Evolutionary conservation across 2,113 vertebrate genomes (phyloP).

Genomic region (Turdus rufiventris): DNA sequence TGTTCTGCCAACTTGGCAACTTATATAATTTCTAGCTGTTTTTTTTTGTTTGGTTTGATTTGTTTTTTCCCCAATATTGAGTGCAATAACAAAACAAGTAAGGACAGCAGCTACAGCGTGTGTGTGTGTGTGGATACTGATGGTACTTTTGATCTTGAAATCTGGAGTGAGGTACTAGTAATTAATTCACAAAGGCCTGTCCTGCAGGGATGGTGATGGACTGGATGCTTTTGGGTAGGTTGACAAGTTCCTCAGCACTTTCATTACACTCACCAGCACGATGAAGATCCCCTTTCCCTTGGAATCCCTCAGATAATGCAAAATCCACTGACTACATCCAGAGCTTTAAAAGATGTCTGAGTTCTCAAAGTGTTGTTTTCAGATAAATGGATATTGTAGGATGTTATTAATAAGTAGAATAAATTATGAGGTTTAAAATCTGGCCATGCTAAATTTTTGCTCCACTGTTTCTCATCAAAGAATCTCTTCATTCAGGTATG

Average conservation of each 20-base stretch:
- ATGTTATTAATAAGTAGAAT: neutral
- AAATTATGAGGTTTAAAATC: neutral
- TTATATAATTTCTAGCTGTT: neutral
- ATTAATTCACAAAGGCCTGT: neutral
- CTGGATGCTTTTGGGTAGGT: neutral
- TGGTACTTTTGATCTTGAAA: neutral
- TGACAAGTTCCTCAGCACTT: neutral
- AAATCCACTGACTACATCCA: neutral
- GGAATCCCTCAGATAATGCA: neutral
- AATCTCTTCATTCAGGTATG: neutral
- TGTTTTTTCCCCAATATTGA: neutral
- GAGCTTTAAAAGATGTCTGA: neutral
- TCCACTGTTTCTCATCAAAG: neutral
- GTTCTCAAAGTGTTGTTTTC: neutral
- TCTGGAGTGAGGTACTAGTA: neutral
- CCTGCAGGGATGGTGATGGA: neutral
- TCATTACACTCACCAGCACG: neutral
- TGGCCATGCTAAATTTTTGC: neutral
- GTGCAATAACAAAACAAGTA: neutral
- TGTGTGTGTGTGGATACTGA: neutral
- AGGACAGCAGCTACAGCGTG: neutral
- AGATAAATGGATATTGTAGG: neutral
- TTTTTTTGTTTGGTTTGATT: too few relatives aligned
- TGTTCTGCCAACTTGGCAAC: neutral
- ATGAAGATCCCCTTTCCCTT: neutral